These are phyloP conservation scores for Cassiopea xamachana DNA, from an alignment of 30 jellyfish, hydroid and myxozoan species.

Conservation along the genomic window DNA sequence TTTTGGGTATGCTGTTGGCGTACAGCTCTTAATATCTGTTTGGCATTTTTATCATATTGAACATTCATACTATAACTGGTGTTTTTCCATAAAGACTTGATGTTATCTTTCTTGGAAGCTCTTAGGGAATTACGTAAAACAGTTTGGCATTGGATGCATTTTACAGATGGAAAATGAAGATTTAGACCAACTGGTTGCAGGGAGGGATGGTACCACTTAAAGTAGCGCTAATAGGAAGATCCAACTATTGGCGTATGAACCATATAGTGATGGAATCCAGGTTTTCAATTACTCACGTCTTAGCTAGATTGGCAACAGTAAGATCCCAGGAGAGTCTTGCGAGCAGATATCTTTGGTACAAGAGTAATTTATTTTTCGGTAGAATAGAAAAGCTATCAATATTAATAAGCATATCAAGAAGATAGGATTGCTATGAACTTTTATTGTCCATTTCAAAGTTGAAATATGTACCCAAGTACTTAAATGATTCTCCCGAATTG, in stretches of 20 bases:
- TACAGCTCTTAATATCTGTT: background rate
- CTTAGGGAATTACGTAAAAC: no score
- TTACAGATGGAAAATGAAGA: no score
- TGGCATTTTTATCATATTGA: background rate
- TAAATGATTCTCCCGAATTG: constrained; percentile 2
- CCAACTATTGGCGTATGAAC: background rate
- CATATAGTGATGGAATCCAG: background rate
- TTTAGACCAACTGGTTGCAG: no score
- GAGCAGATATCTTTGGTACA: background rate
- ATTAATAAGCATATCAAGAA: background rate
- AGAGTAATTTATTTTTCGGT: constrained; percentile 1
- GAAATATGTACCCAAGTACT: constrained; percentile 23
- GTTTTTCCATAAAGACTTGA: no score
- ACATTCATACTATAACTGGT: no score
- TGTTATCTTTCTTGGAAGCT: no score
- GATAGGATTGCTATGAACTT: background rate
- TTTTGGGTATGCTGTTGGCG: background rate
- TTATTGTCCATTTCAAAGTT: constrained; percentile 32
- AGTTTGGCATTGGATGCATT: no score
- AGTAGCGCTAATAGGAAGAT: no score
- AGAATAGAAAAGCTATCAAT: constrained; percentile 26
- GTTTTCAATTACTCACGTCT: no score
- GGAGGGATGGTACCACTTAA: no score
- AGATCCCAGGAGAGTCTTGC: background rate
- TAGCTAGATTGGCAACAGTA: constrained; percentile 9